Percentiles rank a stretch among this genome's conserved stretches.
Evolutionary conservation across 2,888 invertebrate genomes (phyloP).

Genomic region (Nemapogon koenigi): DNA sequence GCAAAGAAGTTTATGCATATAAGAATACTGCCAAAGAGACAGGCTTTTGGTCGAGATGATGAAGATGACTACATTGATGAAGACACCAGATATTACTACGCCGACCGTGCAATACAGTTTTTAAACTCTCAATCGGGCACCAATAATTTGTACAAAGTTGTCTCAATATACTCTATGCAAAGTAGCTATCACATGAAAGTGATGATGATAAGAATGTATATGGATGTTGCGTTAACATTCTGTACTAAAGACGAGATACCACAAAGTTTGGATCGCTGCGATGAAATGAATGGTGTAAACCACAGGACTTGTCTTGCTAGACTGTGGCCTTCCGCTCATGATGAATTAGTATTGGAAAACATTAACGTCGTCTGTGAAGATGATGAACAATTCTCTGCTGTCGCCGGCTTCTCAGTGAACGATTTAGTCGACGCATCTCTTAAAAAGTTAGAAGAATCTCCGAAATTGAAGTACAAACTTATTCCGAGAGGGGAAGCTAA

Average conservation of each 20-base stretch:
- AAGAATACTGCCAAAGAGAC: conserved; percentile 25
- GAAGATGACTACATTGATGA: conserved; percentile 48
- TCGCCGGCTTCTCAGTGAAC: conserved; percentile 31
- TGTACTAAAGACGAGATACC: conserved; percentile 30
- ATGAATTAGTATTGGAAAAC: conserved; percentile 31
- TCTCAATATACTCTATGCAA: conserved; percentile 32
- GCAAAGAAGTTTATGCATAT: conserved; percentile 9
- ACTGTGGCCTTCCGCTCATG: conserved; percentile 37
- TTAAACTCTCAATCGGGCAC: conserved; percentile 28
- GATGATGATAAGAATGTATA: conserved; percentile 33
- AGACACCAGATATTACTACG: conserved; percentile 35
- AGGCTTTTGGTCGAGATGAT: conserved; percentile 20
- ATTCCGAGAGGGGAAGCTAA: conserved; percentile 35
- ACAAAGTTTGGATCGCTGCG: conserved; percentile 28
- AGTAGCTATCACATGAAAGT: conserved; percentile 30
- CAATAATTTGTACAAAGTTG: conserved; percentile 37
- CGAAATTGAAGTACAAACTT: conserved; percentile 27
- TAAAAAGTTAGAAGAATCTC: conserved; percentile 27
- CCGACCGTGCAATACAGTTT: conserved; percentile 30
- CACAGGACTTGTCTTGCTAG: conserved; percentile 38
- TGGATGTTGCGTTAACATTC: conserved; percentile 39
- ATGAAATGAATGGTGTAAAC: conserved; percentile 34
- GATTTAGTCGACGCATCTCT: conserved; percentile 29
- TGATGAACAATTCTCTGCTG: conserved; percentile 27
- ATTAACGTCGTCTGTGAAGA: conserved; percentile 37